A percentile compares a stretch with the other conserved stretches of the same genome.
Conservation (phyloP, 2,113 vertebrate genomes). For the Labrus mixtus region DNA sequence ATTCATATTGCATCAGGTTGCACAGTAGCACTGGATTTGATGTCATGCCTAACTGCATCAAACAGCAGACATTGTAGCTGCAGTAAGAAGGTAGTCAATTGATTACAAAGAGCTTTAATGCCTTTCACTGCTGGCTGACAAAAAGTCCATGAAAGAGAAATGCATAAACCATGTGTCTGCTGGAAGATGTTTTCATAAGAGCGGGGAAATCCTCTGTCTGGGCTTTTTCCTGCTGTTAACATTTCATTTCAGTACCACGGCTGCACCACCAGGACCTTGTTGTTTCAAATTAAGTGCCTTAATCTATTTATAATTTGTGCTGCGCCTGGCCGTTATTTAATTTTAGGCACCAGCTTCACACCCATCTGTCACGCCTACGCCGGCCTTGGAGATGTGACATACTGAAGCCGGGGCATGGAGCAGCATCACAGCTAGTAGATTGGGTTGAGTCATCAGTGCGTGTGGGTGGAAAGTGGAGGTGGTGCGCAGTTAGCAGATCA, state of each 20-base stretch:
- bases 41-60: constrained; percentile 40
- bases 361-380: constrained; percentile 53
- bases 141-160: constrained; percentile 33
- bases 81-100: constrained; percentile 31
- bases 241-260: constrained; percentile 29
- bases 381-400: constrained; percentile 30
- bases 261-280: constrained; percentile 27
- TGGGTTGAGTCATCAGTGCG: constrained; percentile 36
- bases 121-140: constrained; percentile 51
- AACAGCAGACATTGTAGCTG: constrained; percentile 24
- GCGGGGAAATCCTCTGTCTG: constrained; percentile 30
- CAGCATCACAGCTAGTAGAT: constrained; percentile 10
- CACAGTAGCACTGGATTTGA: constrained; percentile 6
- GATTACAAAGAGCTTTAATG: constrained; percentile 53
- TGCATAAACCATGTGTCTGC: constrained; percentile 51
- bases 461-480: constrained; percentile 29
- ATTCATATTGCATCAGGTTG: constrained; percentile 19
- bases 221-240: constrained; percentile 27
- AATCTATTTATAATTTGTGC: constrained; percentile 35
- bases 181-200: constrained; percentile 39
- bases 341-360: constrained; percentile 44
- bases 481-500: constrained; percentile 16
- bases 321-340: constrained; percentile 22
- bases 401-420: constrained; percentile 10
- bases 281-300: constrained; percentile 36